Conservation (phyloP, 2,113 vertebrate genomes). For the Pseudorectes ferrugineus region DNA sequence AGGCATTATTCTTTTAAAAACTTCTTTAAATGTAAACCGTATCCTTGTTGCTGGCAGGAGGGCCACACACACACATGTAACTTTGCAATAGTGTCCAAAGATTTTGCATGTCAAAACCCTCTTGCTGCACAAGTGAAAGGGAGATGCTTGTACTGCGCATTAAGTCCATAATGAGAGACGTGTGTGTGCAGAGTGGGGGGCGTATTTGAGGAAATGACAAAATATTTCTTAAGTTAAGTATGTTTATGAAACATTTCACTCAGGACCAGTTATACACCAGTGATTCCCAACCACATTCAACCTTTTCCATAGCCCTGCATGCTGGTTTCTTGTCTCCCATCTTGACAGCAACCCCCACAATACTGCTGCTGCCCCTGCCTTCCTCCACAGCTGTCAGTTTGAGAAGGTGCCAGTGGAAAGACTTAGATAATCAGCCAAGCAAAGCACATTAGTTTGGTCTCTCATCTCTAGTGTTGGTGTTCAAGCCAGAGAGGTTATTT, state of each 20-base stretch:
- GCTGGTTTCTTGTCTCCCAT: not conserved
- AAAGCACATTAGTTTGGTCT: constrained; percentile 17
- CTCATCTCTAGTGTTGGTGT: not conserved
- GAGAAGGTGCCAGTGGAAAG: constrained; percentile 23
- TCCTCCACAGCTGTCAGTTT: not conserved
- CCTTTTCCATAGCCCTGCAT: not conserved
- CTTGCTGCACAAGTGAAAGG: not conserved
- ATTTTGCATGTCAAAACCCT: not conserved
- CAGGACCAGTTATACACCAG: not conserved
- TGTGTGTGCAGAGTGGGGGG: not conserved
- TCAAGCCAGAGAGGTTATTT: constrained; percentile 16
- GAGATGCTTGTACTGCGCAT: not conserved
- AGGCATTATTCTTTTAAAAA: not conserved
- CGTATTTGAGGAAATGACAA: not conserved
- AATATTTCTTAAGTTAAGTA: constrained; percentile 18
- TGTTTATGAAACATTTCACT: not conserved
- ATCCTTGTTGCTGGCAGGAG: not conserved
- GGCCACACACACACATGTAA: not conserved
- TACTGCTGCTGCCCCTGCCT: not conserved
- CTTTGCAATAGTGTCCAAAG: not conserved
- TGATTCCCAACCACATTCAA: not conserved
- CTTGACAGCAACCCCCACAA: not conserved
- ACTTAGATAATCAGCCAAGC: constrained; percentile 30
- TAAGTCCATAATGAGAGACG: not conserved
- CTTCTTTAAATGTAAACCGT: not conserved